phyloP scores from a whole-genome alignment of 2,797 vertebrate genomes.

The Fundulus diaphanus region DNA sequence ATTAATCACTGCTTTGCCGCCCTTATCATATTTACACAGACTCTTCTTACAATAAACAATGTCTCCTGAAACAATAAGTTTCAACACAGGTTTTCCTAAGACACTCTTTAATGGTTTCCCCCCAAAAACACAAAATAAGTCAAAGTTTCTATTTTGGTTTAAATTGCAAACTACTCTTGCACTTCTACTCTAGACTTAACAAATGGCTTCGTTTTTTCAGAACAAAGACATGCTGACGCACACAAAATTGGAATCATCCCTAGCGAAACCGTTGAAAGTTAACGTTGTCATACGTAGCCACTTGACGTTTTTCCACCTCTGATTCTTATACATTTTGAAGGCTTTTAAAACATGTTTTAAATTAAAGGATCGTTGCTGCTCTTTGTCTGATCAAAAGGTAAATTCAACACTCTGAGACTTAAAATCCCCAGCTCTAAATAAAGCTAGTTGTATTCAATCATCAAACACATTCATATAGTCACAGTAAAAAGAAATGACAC shows the following conservation, averaged over 20 bases:
- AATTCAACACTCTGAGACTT: background rate
- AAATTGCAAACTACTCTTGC: background rate
- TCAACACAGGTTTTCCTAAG: constrained; percentile 16
- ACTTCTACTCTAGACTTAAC: too few species aligned
- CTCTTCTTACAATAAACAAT: constrained; percentile 12
- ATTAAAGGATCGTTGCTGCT: background rate
- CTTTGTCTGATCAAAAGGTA: background rate
- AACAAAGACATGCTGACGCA: background rate
- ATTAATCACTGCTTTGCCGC: constrained; percentile 14
- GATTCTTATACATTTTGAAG: background rate
- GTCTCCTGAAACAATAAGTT: constrained; percentile 18
- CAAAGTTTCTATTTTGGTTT: background rate
- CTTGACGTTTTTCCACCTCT: background rate
- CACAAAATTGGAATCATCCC: background rate
- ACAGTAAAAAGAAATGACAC: background rate
- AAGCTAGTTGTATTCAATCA: background rate
- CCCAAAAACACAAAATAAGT: background rate
- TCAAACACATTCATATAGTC: background rate
- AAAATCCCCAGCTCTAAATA: background rate
- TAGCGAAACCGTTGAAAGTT: background rate
- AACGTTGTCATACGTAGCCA: background rate
- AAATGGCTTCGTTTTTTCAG: background rate
- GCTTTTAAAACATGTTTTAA: background rate
- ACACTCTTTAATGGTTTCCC: background rate
- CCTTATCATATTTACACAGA: constrained; percentile 10